Percentiles rank a stretch among this genome's conserved stretches.
Evolutionary conservation across 2,113 vertebrate genomes (phyloP).

Genomic region (Carassius auratus): DNA sequence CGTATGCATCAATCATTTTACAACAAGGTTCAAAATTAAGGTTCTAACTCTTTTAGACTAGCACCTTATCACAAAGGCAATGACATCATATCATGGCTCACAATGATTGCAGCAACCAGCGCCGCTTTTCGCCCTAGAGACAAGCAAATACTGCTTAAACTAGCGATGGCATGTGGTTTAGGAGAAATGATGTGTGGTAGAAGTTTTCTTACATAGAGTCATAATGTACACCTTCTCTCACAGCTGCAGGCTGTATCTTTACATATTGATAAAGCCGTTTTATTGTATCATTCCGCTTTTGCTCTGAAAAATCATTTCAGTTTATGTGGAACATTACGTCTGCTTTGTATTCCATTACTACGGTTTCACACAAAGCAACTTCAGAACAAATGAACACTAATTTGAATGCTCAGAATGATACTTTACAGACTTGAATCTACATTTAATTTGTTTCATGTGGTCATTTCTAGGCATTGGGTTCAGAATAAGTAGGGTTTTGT

Average conservation of each 20-base stretch:
- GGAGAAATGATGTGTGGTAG: constrained; percentile 26
- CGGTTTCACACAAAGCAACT: constrained; percentile 54
- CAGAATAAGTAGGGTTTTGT: constrained; percentile 34
- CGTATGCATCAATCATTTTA: constrained; percentile 5
- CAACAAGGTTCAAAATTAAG: constrained; percentile 34
- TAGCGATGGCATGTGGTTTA: constrained; percentile 13
- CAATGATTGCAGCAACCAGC: constrained; percentile 59
- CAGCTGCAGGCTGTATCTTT: constrained; percentile 56
- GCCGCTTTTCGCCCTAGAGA: constrained; percentile 1
- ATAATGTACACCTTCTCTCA: constrained; percentile 21
- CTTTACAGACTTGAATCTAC: constrained; percentile 73
- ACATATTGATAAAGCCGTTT: background rate
- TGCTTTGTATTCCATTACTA: constrained; percentile 48
- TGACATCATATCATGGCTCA: constrained; percentile 62
- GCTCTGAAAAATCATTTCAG: constrained; percentile 49
- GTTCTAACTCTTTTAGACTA: constrained; percentile 70
- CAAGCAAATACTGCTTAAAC: constrained; percentile 13
- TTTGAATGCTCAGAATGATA: constrained; percentile 59
- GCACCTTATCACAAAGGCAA: constrained; percentile 74
- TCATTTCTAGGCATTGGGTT: constrained; percentile 44
- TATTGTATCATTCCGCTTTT: constrained; percentile 37
- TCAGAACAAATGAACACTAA: constrained; percentile 61
- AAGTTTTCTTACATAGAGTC: constrained; percentile 20
- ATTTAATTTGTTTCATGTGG: constrained; percentile 61
- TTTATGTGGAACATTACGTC: constrained; percentile 37